Evolutionary conservation across 2,888 invertebrate genomes (phyloP).

Genomic region (Ennomos quercinarius): DNA sequence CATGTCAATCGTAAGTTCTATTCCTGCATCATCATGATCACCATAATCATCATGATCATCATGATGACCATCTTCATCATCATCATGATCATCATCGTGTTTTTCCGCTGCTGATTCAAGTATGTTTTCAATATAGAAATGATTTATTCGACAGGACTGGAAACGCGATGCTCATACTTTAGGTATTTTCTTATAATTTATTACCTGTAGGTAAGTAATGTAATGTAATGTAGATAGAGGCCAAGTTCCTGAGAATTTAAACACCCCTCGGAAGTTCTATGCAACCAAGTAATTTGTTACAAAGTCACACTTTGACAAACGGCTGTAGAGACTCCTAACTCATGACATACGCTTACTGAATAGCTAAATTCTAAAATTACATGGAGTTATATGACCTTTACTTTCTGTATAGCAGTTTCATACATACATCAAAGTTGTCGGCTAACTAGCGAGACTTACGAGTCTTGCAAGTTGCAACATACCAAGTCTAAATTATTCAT

Average conservation of each 20-base stretch:
- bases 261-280: slow-evolving; percentile 19
- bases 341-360: slow-evolving; percentile 19
- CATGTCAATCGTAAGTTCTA: slow-evolving; percentile 95
- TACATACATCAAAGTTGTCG: slow-evolving; percentile 36
- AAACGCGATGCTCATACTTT: too few species aligned
- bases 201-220: too few species aligned
- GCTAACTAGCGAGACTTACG: slow-evolving; percentile 29
- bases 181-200: too few species aligned
- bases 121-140: too few species aligned
- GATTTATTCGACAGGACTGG: too few species aligned
- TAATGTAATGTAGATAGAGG: background rate
- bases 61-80: too few species aligned
- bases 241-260: slow-evolving; percentile 12
- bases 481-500: slow-evolving; percentile 18
- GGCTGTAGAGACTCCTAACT: slow-evolving; percentile 17
- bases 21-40: slow-evolving; percentile 18
- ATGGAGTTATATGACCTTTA: slow-evolving; percentile 33
- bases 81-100: too few species aligned
- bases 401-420: slow-evolving; percentile 35
- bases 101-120: too few species aligned
- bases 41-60: too few species aligned
- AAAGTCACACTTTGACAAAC: slow-evolving; percentile 20
- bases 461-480: slow-evolving; percentile 31
- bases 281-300: slow-evolving; percentile 17
- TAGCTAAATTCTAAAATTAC: slow-evolving; percentile 34